phyloP scores from a whole-genome alignment of 2,888 invertebrate species.

The Invenusta paracnida region DNA sequence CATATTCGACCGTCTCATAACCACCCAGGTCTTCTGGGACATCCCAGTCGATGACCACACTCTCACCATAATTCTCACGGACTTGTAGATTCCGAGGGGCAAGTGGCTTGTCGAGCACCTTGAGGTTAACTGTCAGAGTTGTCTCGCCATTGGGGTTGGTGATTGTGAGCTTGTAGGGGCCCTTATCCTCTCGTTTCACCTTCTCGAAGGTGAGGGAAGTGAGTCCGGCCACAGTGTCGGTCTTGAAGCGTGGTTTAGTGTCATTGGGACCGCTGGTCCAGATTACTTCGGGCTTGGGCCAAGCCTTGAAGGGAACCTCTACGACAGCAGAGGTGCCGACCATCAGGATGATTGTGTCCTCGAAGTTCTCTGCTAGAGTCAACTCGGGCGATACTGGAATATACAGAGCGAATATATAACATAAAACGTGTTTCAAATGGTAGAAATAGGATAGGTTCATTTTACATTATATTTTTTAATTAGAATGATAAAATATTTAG shows the following conservation, averaged over 20 bases:
- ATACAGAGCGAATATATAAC: background rate
- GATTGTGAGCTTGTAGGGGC: slow-evolving; percentile 39
- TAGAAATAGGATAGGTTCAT: no score
- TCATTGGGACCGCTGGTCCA: slow-evolving; percentile 45
- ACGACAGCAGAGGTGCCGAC: slow-evolving; percentile 47
- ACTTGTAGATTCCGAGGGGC: background rate
- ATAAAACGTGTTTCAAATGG: no score
- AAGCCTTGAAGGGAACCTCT: slow-evolving; percentile 49
- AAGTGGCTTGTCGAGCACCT: background rate
- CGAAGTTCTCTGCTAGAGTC: slow-evolving; percentile 28
- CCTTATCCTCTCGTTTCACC: slow-evolving; percentile 46
- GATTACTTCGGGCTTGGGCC: slow-evolving; percentile 48
- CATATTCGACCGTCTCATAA: slow-evolving; percentile 24
- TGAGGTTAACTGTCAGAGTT: background rate
- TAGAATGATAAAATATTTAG: slow-evolving; percentile 23
- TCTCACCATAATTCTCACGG: background rate
- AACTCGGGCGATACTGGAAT: slow-evolving; percentile 38
- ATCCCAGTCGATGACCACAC: slow-evolving; percentile 71
- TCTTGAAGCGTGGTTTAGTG: slow-evolving; percentile 10
- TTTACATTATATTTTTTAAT: no score
- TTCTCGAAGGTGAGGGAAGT: slow-evolving; percentile 48
- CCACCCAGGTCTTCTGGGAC: slow-evolving; percentile 59
- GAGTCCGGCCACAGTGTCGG: slow-evolving; percentile 48
- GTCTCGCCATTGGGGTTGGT: slow-evolving; percentile 26
- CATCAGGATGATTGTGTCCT: slow-evolving; percentile 45